phyloP scores from a whole-genome alignment of 2,113 vertebrate species.

The Bubo bubo region DNA sequence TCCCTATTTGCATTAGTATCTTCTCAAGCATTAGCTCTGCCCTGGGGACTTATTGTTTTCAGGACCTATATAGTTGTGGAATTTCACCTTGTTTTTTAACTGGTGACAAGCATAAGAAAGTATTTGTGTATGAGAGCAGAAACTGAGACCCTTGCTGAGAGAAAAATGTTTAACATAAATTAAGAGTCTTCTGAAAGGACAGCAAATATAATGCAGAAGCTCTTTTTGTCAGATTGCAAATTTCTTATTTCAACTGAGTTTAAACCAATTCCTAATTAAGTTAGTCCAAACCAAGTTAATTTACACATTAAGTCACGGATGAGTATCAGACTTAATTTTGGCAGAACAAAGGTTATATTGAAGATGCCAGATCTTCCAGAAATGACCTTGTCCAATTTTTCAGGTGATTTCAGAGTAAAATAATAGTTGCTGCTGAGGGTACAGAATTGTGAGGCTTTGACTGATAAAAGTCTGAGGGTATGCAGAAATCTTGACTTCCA shows the following conservation, averaged over 20 bases:
- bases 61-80: background rate
- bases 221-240: background rate
- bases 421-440: background rate
- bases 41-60: background rate
- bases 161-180: background rate
- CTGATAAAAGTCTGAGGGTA: background rate
- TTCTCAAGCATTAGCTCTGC: background rate
- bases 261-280: background rate
- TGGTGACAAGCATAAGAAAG: background rate
- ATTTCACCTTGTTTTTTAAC: background rate
- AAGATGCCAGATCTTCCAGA: background rate
- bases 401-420: background rate
- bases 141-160: background rate
- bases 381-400: background rate
- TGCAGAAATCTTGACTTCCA: background rate
- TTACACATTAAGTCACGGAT: background rate
- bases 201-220: background rate
- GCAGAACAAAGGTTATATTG: background rate
- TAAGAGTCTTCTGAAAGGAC: background rate
- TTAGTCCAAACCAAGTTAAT: background rate
- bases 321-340: background rate
- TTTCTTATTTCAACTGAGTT: background rate
- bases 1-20: background rate
- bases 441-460: background rate
- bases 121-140: background rate